These are phyloP conservation scores for Limulus polyphemus DNA, from an alignment of 2,888 invertebrate species.

Conservation along the genomic window DNA sequence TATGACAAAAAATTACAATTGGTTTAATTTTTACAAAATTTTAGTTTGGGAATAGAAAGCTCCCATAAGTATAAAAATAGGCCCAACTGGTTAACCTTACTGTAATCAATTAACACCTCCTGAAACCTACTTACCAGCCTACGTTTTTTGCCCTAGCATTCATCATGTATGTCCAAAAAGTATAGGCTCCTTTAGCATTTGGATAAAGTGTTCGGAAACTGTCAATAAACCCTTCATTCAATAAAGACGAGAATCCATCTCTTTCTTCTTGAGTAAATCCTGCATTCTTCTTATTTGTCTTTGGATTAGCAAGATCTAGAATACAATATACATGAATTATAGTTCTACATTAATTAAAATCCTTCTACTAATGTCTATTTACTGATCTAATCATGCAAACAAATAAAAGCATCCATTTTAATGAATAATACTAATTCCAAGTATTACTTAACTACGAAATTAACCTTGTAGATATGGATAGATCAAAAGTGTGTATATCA, in stretches of 20 bases:
- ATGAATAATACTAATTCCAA: too few relatives aligned
- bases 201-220: slow-evolving; percentile 78
- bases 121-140: slow-evolving; percentile 63
- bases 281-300: slow-evolving; percentile 77
- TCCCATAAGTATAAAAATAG: background rate
- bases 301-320: slow-evolving; percentile 84
- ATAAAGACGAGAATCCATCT: slow-evolving; percentile 70
- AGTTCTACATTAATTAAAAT: too few relatives aligned
- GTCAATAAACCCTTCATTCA: slow-evolving; percentile 70
- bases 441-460: too few relatives aligned
- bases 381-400: too few relatives aligned
- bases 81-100: background rate
- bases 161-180: slow-evolving; percentile 89
- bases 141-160: slow-evolving; percentile 77
- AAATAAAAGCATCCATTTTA: too few relatives aligned
- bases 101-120: background rate
- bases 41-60: background rate
- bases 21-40: background rate
- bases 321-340: slow-evolving; percentile 12
- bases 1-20: background rate
- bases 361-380: too few relatives aligned
- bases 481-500: too few relatives aligned
- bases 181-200: slow-evolving; percentile 64
- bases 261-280: slow-evolving; percentile 94
- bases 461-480: too few relatives aligned